phyloP scores from a whole-genome alignment of 2,113 vertebrate species.

The Cervus canadensis region DNA sequence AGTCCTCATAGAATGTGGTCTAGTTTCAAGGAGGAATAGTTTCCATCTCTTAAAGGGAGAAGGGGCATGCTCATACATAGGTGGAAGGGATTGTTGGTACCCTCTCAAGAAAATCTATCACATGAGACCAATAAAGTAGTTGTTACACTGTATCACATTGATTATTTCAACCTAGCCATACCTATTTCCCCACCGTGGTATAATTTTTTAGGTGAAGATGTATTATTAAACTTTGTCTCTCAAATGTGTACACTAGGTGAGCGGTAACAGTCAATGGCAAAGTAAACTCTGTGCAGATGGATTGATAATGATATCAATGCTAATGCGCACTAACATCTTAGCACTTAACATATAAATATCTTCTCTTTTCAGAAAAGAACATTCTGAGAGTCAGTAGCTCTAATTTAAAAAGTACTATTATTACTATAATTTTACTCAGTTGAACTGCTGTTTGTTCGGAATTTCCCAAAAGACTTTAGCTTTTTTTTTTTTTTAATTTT shows the following conservation, averaged over 20 bases:
- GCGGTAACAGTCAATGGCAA: not conserved
- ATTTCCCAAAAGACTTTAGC: not conserved
- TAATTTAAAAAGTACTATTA: not conserved
- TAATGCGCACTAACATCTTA: not conserved
- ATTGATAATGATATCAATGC: not conserved
- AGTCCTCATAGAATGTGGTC: not conserved
- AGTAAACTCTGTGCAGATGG: not conserved
- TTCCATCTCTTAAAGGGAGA: not conserved
- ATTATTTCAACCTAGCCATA: not conserved
- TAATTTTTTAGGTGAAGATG: not conserved
- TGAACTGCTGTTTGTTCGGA: constrained; percentile 20
- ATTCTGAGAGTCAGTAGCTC: not conserved
- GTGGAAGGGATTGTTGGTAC: not conserved
- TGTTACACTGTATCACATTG: not conserved
- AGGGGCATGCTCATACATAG: not conserved
- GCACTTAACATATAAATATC: not conserved
- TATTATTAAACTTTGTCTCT: not conserved
- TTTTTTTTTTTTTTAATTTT: not conserved
- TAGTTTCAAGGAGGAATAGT: not conserved
- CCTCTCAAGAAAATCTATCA: not conserved
- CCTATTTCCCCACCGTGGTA: not conserved
- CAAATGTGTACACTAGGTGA: not conserved
- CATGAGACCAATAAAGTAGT: not conserved
- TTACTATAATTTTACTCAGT: not conserved
- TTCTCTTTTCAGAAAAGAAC: not conserved